A percentile compares a stretch with the other conserved stretches of the same genome.
Conservation (phyloP, 2,797 vertebrate genomes). For the Rousettus madagascariensis region DNA sequence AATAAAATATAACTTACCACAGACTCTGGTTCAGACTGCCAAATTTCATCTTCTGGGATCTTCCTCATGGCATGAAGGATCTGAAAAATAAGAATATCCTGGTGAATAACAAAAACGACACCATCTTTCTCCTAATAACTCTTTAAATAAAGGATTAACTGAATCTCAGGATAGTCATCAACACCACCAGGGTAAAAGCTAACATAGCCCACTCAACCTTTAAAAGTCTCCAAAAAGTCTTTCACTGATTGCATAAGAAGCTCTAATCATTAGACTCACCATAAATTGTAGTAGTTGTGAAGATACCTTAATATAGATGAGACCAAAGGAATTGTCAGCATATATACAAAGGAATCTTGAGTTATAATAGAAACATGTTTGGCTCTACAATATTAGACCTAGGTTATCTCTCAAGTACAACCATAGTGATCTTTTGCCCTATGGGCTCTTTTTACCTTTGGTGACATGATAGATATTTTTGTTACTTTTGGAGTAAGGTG, state of each 20-base stretch:
- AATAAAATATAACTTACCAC: constrained; percentile 84
- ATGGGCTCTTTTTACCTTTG: constrained; percentile 29
- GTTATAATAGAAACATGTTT: background rate
- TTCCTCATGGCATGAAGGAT: constrained; percentile 91
- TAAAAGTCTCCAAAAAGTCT: background rate
- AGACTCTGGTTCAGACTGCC: constrained; percentile 91
- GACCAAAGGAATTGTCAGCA: background rate
- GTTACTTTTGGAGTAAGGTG: background rate
- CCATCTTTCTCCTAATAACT: background rate
- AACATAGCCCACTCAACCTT: constrained; percentile 11
- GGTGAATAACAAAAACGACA: constrained; percentile 31
- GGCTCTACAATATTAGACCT: background rate
- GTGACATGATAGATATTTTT: background rate
- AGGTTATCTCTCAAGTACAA: background rate
- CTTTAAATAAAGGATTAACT: constrained; percentile 13
- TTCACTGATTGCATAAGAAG: background rate
- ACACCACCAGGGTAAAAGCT: constrained; percentile 35
- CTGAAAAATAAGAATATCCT: constrained; percentile 83
- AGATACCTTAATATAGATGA: background rate
- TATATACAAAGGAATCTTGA: constrained; percentile 17
- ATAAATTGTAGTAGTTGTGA: constrained; percentile 21
- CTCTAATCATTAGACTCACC: background rate
- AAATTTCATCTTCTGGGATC: constrained; percentile 92
- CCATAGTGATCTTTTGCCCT: background rate
- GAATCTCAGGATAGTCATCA: background rate